A percentile compares a stretch with the other conserved stretches of the same genome.
Conservation (phyloP, 1,140 invertebrate genomes). For the Pteromalus puparum region DNA sequence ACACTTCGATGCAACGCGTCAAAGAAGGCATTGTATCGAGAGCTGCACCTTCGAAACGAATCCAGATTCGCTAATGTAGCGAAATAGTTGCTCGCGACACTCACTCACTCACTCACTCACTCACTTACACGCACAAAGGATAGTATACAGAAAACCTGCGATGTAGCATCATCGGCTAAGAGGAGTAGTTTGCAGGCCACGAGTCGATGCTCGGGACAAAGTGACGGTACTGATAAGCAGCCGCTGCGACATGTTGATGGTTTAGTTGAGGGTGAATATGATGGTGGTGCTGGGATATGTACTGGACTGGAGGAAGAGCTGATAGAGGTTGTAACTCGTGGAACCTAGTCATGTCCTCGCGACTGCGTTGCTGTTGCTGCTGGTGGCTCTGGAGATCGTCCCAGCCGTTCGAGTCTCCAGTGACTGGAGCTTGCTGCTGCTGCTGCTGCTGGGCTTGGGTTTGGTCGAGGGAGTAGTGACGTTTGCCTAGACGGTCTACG, state of each 20-base stretch:
- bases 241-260: conserved; percentile 50
- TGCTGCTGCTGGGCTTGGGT: background rate
- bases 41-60: conserved; percentile 1
- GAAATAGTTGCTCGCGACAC: background rate
- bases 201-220: conserved; percentile 68
- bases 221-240: conserved; percentile 61
- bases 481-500: conserved; percentile 68
- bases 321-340: conserved; percentile 74
- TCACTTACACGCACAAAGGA: background rate
- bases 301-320: conserved; percentile 66
- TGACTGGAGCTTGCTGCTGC: background rate
- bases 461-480: conserved; percentile 61
- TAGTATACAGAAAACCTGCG: background rate
- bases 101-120: background rate
- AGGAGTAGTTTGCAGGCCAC: conserved; percentile 63
- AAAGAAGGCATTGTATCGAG: background rate
- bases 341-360: conserved; percentile 73
- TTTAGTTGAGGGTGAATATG: conserved; percentile 59
- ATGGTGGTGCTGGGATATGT: conserved; percentile 65
- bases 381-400: conserved; percentile 30
- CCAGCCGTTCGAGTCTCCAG: conserved; percentile 17
- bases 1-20: background rate
- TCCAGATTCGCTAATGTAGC: conserved; percentile 19
- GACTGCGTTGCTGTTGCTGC: conserved; percentile 43
- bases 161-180: background rate